Evolutionary conservation across 2,113 vertebrate genomes (phyloP).

Genomic region (Blennius ocellaris): DNA sequence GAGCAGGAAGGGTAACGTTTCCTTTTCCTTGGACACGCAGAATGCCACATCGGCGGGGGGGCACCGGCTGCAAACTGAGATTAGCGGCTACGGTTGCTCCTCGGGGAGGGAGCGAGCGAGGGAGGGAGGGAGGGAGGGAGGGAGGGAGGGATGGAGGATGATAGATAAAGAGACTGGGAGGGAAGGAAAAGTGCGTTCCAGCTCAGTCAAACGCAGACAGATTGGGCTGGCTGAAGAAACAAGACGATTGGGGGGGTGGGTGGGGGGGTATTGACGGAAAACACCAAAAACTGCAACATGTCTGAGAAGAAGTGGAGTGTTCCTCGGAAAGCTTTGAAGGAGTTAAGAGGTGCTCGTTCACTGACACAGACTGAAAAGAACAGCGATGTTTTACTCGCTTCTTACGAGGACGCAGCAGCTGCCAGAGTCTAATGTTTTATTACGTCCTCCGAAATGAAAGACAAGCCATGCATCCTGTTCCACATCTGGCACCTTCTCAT

Average conservation of each 20-base stretch:
- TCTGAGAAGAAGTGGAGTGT: neutral
- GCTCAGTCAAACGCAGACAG: slow-evolving; percentile 36
- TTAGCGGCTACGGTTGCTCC: slow-evolving; percentile 65
- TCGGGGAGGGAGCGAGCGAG: slow-evolving; percentile 31
- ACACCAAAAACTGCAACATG: neutral
- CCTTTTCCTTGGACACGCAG: slow-evolving; percentile 71
- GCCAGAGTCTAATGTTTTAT: slow-evolving; percentile 39
- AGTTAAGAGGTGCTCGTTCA: too few species aligned
- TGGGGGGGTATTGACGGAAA: neutral
- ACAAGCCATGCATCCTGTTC: slow-evolving; percentile 27
- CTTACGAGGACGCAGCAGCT: slow-evolving; percentile 26
- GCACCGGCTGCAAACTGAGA: slow-evolving; percentile 73
- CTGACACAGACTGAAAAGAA: too few species aligned
- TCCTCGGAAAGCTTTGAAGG: neutral
- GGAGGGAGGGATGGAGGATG: slow-evolving; percentile 30
- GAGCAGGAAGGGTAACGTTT: slow-evolving; percentile 74
- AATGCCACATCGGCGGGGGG: slow-evolving; percentile 60
- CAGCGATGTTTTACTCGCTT: neutral
- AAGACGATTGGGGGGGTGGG: neutral
- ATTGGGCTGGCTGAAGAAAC: slow-evolving; percentile 1
- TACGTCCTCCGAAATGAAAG: slow-evolving; percentile 8
- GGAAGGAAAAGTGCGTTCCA: slow-evolving; percentile 33
- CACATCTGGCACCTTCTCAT: slow-evolving; percentile 43
- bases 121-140: slow-evolving; percentile 31
- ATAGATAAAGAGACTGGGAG: slow-evolving; percentile 45